Base-by-base conservation (phyloP, 2,888 invertebrate species). In the Perizoma affinitatum region DNA sequence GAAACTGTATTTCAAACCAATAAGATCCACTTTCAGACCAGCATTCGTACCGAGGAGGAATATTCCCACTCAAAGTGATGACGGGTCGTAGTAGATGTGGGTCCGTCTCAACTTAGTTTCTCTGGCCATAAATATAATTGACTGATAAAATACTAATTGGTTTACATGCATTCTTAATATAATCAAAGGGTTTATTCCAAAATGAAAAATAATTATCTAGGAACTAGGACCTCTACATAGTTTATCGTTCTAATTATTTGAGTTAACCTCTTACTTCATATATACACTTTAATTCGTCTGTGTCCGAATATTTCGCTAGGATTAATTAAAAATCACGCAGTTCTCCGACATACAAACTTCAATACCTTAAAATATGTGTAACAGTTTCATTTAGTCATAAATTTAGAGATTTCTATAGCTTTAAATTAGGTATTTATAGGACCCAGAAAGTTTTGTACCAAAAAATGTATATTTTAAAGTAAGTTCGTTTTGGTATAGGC, bases 391-490 rank as follows among this genome's bases (percentile, higher is more conserved):
- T 84, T 88, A 91, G 90, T 92, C 90, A 91, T 87, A 86, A 54
- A 77, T 70, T 78, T 70, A 83, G 86, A 87, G 80, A 86, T 82
- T 83, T 81, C 22, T 73, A 88, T 90, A 92, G 92, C 92, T 92
- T 92, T 92, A 92, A 90, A 73, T 78, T 86, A 89, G 81, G 66
- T 81, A 77, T 75, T 72, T 83, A 76, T 78, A 77, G 77, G 78
- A 71, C 69, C 74, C 75, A 80, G 86, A 82, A 90, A 88, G 88
- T 86, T 90, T 84, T 87, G 80, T 88, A 89, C 90, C 91, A 90
- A 92, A 92, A 87, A 89, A 80, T 90, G 86, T 90, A 87, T 88
- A 89, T 88, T 89, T 75, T 82, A 70, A 75, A 83, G 80, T 84
- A 87, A 87, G 83, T 83, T 84, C 71, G 79, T 84, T 87, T 90